Conservation (phyloP, 37 sponge, comb jelly and placozoan genomes). For the Mnemiopsis leidyi region DNA sequence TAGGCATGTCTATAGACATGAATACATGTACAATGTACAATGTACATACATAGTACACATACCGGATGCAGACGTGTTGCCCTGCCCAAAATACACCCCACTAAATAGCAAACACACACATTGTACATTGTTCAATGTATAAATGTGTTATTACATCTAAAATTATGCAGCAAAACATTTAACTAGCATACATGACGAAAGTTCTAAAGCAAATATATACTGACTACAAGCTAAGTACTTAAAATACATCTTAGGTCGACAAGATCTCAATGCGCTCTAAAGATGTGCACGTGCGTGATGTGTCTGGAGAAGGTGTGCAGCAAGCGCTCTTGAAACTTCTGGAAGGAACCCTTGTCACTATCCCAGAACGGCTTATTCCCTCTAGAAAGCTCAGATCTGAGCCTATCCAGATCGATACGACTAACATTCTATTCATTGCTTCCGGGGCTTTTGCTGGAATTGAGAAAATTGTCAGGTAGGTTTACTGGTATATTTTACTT, state of each 20-base stretch:
- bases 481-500: background rate
- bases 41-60: no score
- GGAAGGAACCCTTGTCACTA: slow-evolving; percentile 87
- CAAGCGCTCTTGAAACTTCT: slow-evolving; percentile 94
- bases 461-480: slow-evolving; percentile 80
- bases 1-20: no score
- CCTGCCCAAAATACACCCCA: no score
- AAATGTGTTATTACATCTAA: no score
- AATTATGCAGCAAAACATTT: no score
- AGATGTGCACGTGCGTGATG: slow-evolving; percentile 86
- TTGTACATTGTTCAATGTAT: no score
- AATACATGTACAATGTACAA: no score
- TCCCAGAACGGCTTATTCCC: slow-evolving; percentile 76
- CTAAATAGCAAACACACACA: no score
- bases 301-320: slow-evolving; percentile 98
- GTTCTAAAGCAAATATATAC: no score
- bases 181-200: no score
- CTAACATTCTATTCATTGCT: slow-evolving; percentile 95
- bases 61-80: no score
- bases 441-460: slow-evolving; percentile 97
- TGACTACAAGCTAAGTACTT: no score
- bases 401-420: slow-evolving; percentile 77
- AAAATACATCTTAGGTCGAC: slow-evolving; percentile 74
- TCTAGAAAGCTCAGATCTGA: slow-evolving; percentile 65
- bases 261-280: slow-evolving; percentile 90